Base-by-base conservation (phyloP, 2,888 invertebrate species). In the Lottia scabra region DNA sequence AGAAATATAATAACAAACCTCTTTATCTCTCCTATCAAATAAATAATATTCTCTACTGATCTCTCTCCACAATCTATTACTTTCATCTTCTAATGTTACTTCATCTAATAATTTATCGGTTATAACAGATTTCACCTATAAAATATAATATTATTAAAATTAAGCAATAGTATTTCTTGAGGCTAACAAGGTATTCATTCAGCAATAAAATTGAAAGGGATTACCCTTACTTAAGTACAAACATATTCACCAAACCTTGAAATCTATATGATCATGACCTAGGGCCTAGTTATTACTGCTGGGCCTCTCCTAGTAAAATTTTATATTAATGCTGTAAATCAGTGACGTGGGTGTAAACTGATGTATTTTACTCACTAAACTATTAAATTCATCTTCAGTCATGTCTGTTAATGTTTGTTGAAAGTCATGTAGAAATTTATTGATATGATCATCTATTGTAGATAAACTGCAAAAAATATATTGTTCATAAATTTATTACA, bases 51-150 rank as follows among this genome's bases (percentile, higher is more conserved):
- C 91, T 70, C 91, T 92, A 0, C 91, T 89, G 0, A 97, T 95
- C 90, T 97, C 96, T 0, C 90, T 89, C 96, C 96, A 96, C 88
- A 96, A 94, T 78, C 95, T 92, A 45, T 91, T 81, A 0, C 93
- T 92, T 90, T 96, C 96, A 81, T 95, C 94, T 78, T 92, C 92
- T 65, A 97, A 90, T 74, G 94, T 93, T 69, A 94, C 92, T 88
- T 96, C 96, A 0, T 92, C 93, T 78, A 93, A 93, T 83, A 93
- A 92, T 84, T 96, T 96, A 67, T 93, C 90, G 86, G 94, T 94
- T 38, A 94, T 92, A 70, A 95, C 91, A 45, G 95, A 93, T 46
- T 92, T 91, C 80, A 84, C 82, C 84, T 85, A 68, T 26, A 68
- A 69, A 65, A n/a, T 45, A 68, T 48, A n/a, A n/a, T n/a, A 13